Percentiles rank a stretch among this genome's conserved stretches.
Conservation (phyloP, 37 sponge, comb jelly and placozoan genomes). For the Mnemiopsis leidyi region DNA sequence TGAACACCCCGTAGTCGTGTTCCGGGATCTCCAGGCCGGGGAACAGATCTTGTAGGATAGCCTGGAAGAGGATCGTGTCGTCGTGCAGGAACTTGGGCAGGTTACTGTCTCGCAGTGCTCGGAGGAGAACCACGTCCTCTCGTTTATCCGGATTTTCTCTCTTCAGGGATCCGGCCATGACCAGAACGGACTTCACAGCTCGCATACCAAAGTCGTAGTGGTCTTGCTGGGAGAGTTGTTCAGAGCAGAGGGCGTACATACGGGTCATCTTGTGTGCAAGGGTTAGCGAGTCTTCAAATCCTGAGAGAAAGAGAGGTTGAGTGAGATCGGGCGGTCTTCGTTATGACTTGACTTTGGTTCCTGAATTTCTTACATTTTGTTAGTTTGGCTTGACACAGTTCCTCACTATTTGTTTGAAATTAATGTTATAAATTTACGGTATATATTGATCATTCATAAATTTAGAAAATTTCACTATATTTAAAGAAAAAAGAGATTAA, state of each 20-base stretch:
- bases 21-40: conserved; percentile 90
- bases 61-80: conserved; percentile 92
- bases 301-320: too few relatives aligned
- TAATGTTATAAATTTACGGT: too few relatives aligned
- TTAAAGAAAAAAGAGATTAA: too few relatives aligned
- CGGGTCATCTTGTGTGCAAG: conserved; percentile 96
- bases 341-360: too few relatives aligned
- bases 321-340: too few relatives aligned
- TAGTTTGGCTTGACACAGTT: too few relatives aligned
- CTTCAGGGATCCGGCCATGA: conserved; percentile 98
- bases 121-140: conserved; percentile 92
- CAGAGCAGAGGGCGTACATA: conserved; percentile 99
- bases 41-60: conserved; percentile 80
- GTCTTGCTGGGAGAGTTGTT: conserved; percentile 96
- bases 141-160: conserved; percentile 84
- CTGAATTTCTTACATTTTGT: too few relatives aligned
- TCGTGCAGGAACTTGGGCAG: conserved; percentile 95
- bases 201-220: conserved; percentile 99
- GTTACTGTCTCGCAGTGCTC: conserved; percentile 96
- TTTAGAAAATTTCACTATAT: too few relatives aligned
- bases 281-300: conserved; percentile 92
- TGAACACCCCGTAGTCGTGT: conserved; percentile 93
- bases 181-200: conserved; percentile 97
- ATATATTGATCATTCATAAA: too few relatives aligned
- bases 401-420: too few relatives aligned